Base-by-base conservation (phyloP, 1,140 invertebrate species). In the Heliothis virescens region DNA sequence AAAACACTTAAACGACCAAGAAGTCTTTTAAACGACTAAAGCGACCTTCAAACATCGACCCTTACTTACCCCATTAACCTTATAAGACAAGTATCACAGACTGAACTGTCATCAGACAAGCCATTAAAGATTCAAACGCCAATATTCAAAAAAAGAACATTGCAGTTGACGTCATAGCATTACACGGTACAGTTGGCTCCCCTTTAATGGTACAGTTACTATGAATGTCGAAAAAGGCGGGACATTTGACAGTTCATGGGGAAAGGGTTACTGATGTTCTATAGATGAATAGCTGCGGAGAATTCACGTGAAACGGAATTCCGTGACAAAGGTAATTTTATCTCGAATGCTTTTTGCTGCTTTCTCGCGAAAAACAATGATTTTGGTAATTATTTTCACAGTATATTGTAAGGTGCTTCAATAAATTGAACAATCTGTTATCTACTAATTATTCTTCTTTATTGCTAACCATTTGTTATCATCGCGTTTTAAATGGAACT, bases 101-200 rank as follows among this genome's bases (percentile, higher is more conserved):
- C 62, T 48, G 18, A 67, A 67, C 63, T 16, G n/a, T 18, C 47
- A 67, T 67, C 63, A 67, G 50, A 67, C 63, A 67, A 48, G 41
- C 41, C 63, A 67, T 53, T 71, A 26, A 16, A 71, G 67, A 69
- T 69, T 48, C 47, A 52, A 69, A 52, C 65, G 52, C n/a, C 71
- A 62, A 80, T 74, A 76, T 80, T 80, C 71, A 76, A 76, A 80
- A 80, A 71, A 67, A 18, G 63, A 60, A 48, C 57, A 48, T 65
- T n/a, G 62, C 62, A 60, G 3, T 48, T 65, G 41, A 63, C 60
- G 72, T 74, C 62, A 76, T 76, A 65, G 53, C 26, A 76, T 71
- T 80, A 76, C 71, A 76, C 73, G 79, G 79, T 76, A 76, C 79
- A 76, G n/a, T 80, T 71, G 21, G 47, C 34, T 69, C 79, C 52